Conservation (phyloP, 2,797 vertebrate species). For the Poeciliopsis presidionis region DNA sequence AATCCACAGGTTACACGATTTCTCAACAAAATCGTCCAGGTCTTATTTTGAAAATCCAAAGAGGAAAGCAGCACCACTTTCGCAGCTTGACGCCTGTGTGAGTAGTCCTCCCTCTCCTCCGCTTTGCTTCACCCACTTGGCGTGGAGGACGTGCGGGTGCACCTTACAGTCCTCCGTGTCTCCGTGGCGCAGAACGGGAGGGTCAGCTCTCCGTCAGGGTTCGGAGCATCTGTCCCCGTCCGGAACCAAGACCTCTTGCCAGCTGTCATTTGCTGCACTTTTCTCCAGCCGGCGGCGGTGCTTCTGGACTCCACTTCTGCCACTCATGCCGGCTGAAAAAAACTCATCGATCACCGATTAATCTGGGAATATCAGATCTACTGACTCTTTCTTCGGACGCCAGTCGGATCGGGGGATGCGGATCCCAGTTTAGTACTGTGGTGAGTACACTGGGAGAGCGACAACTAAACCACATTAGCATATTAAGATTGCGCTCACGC, state of each 20-base stretch:
- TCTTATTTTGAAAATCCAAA: constrained; percentile 48
- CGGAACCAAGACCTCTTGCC: constrained; percentile 17
- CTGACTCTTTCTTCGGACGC: constrained; percentile 58
- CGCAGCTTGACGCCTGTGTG: constrained; percentile 20
- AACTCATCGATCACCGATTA: constrained; percentile 15
- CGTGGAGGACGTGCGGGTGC: constrained; percentile 51
- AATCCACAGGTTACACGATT: neutral
- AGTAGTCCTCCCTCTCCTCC: constrained; percentile 41
- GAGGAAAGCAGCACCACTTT: constrained; percentile 31
- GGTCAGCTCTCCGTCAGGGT: constrained; percentile 34
- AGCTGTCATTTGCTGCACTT: constrained; percentile 12
- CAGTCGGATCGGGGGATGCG: constrained; percentile 61
- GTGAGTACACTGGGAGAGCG: constrained; percentile 54
- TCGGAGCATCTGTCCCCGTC: constrained; percentile 10
- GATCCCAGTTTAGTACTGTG: constrained; percentile 67
- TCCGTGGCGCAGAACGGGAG: constrained; percentile 61
- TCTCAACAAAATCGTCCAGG: neutral
- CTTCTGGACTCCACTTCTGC: constrained; percentile 41
- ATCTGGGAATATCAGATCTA: constrained; percentile 45
- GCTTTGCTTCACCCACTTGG: constrained; percentile 44
- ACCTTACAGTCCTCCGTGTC: constrained; percentile 32
- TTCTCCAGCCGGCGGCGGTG: constrained; percentile 11
- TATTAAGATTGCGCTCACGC: constrained; percentile 56
- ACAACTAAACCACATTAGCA: constrained; percentile 24
- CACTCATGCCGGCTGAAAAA: constrained; percentile 37